Conservation (phyloP, 92 coral and sea anemone genomes). For the Zoanthus sociatus region DNA sequence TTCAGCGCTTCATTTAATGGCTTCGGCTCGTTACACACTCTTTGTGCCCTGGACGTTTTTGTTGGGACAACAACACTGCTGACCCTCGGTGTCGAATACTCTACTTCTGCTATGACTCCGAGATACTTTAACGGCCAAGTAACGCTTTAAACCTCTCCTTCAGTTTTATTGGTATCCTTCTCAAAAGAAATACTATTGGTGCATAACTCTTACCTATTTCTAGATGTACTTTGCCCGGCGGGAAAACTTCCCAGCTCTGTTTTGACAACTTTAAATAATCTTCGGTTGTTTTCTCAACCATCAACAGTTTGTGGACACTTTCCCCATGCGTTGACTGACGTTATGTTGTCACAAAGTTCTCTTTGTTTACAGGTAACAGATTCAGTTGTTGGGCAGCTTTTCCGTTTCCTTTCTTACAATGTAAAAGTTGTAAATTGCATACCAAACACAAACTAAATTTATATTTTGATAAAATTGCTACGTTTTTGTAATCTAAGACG, state of each 20-base stretch:
- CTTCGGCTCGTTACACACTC: constrained; percentile 29
- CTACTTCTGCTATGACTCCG: constrained; percentile 10
- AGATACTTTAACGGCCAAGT: constrained; percentile 18
- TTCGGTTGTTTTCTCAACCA: not conserved
- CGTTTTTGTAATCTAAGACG: no score
- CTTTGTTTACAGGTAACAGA: not conserved
- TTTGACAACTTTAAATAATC: not conserved
- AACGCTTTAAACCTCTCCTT: constrained; percentile 23
- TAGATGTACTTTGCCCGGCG: not conserved
- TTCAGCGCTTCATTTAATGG: constrained; percentile 1
- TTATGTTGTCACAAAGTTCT: constrained; percentile 40
- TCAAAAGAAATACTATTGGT: not conserved
- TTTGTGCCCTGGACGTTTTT: not conserved
- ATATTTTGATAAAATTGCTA: no score
- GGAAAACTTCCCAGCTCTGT: not conserved
- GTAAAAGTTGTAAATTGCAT: no score
- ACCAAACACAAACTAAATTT: no score
- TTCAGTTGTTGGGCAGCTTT: constrained; percentile 52
- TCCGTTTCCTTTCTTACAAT: no score
- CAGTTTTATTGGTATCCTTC: constrained; percentile 12
- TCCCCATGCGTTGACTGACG: not conserved
- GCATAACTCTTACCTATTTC: not conserved
- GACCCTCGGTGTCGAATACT: constrained; percentile 42
- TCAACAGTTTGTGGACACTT: not conserved
- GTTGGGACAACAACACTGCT: constrained; percentile 44